Evolutionary conservation across 30 jellyfish, hydroid and myxozoan species (phyloP), one percentile per base, ranked within the genome.

Genomic region (Aurelia aurita complex sp. Pacific): DNA sequence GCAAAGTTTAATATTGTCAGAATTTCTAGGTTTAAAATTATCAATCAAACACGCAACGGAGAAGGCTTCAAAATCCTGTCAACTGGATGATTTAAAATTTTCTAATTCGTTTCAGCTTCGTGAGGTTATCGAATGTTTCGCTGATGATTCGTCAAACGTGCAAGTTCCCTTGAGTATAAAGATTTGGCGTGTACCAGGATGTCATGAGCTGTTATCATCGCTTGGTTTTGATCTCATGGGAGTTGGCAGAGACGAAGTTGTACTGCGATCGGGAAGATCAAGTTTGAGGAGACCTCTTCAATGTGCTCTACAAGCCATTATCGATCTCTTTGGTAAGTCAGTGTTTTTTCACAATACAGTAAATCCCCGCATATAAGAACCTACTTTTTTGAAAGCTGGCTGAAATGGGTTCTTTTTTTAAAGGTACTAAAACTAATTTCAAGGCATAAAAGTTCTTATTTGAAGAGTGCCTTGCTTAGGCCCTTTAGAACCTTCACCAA

Each of bases 181-280:
- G 71, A 53, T 86, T 2, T 95, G 99, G 99, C 90, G 97, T 29
- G 85, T 89, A 59, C 96, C 99, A 12, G 99, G 99, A 61, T 95
- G 99, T 85, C 99, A 95, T 53, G 99, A 95, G 77, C 80, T 95
- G 73, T 94, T 95, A 19, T 95, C 99, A 3, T 89, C 99, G 13
- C 89, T 95, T 35, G 99, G 96, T 17, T 95, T 95, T 74, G 96
- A 95, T 79, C 86, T 95, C 50, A 85, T 95, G 97, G 99, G 99
- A 23, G 97, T 89, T 29, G 97, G 97, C 60, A 83, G 97, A 50
- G 93, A 96, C 16, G 97, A 89, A 75, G 99, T 95, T 64, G 86
- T 86, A 57, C 72, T 95, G 64, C 94, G 97, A 2, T 95, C 99
- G 10, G 99, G 99, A 15, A 91, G 95, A 50, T 71, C 85, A 10